Evolutionary conservation across 2,797 vertebrate species (phyloP).

Genomic region (Fistularia tabacaria): DNA sequence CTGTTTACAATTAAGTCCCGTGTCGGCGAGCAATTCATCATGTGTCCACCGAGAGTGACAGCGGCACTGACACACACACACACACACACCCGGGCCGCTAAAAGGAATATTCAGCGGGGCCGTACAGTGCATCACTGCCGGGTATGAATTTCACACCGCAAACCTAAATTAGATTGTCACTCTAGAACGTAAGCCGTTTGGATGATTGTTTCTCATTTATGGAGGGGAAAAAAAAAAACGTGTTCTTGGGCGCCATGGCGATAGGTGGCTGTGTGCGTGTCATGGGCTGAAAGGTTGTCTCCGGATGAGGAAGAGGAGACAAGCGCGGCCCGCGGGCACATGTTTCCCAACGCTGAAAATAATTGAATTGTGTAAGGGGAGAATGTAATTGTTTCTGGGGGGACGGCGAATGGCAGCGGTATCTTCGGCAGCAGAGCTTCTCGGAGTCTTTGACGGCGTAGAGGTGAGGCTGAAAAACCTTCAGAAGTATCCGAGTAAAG

Average conservation of each 20-base stretch:
- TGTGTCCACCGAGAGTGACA: conserved; percentile 22
- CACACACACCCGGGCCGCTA: neutral
- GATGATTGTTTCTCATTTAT: conserved; percentile 58
- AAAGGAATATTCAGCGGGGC: conserved; percentile 34
- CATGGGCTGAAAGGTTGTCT: conserved; percentile 54
- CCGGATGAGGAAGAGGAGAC: conserved; percentile 50
- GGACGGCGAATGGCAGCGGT: conserved; percentile 5
- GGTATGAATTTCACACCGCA: conserved; percentile 32
- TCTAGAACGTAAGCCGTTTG: conserved; percentile 46
- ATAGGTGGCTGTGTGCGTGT: conserved; percentile 50
- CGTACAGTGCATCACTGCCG: conserved; percentile 32
- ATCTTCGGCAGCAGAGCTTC: no score
- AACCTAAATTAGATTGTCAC: conserved; percentile 70
- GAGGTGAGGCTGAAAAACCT: no score
- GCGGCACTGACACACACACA: no score
- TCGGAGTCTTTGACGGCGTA: no score
- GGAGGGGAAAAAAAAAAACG: conserved; percentile 34
- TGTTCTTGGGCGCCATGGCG: conserved; percentile 29
- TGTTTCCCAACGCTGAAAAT: conserved; percentile 55
- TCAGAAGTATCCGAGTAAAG: no score
- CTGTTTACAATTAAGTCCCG: no score
- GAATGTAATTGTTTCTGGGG: conserved; percentile 62
- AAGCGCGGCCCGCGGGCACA: conserved; percentile 47
- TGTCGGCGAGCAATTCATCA: conserved; percentile 13
- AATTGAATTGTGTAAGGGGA: conserved; percentile 66